These are phyloP conservation scores for Athalia rosae DNA, from an alignment of 2,888 invertebrate genomes.

Conservation along the genomic window DNA sequence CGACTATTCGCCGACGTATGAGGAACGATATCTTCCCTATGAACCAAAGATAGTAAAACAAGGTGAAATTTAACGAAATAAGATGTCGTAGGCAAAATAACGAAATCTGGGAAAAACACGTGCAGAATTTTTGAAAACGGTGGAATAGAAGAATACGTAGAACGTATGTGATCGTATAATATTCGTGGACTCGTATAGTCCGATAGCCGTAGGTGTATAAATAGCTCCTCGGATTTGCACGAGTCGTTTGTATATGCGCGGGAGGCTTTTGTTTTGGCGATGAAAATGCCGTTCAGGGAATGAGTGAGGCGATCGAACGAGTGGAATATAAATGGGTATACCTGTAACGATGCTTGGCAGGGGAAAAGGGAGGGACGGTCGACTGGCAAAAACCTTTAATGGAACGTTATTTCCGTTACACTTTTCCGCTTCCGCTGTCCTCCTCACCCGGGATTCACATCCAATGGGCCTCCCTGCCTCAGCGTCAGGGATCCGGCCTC, in stretches of 20 bases:
- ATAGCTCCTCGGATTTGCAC: not conserved
- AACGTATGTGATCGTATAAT: no score
- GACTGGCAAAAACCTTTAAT: slow-evolving; percentile 42
- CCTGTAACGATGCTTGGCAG: no score
- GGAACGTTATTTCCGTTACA: slow-evolving; percentile 44
- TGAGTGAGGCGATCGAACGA: not conserved
- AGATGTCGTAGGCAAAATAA: no score
- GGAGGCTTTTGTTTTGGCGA: slow-evolving; percentile 16
- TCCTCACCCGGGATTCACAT: slow-evolving; percentile 23
- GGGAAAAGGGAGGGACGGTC: slow-evolving; percentile 27
- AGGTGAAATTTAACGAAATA: no score
- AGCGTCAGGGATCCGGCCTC: not conserved
- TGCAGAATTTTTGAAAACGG: no score
- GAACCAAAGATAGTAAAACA: no score
- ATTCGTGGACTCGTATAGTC: no score
- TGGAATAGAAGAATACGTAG: no score
- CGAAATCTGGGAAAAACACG: no score
- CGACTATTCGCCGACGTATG: no score
- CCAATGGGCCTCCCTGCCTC: not conserved
- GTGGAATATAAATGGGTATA: no score
- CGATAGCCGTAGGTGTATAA: not conserved
- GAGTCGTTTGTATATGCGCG: not conserved
- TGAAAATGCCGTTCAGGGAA: slow-evolving; percentile 28
- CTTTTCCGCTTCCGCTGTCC: slow-evolving; percentile 36
- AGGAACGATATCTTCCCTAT: no score